Percentiles rank a stretch among this genome's conserved stretches.
These are phyloP conservation scores for Psittacula derbiana DNA, from an alignment of 2,797 vertebrate species.

Conservation along the genomic window DNA sequence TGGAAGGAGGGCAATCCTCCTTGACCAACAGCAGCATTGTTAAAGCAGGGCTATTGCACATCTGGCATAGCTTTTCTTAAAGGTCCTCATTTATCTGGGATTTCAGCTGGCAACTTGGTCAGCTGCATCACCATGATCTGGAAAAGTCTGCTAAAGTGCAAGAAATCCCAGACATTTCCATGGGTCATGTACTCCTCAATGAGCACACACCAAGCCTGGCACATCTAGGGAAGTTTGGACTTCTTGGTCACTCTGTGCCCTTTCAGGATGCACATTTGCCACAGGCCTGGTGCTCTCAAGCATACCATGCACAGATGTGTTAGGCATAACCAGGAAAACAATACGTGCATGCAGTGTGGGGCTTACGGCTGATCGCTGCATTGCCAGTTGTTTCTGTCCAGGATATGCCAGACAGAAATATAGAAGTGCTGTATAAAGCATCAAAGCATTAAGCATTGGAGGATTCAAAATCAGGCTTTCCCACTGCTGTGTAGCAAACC, in stretches of 20 bases:
- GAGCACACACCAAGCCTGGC: fast-evolving
- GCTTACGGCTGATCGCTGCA: neutral
- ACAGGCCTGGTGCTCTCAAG: neutral
- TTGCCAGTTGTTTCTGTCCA: neutral
- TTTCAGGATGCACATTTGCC: neutral
- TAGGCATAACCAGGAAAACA: neutral
- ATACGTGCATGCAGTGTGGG: fast-evolving
- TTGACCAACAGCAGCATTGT: neutral
- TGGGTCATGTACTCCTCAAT: fast-evolving
- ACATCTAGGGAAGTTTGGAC: neutral
- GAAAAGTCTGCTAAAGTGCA: neutral
- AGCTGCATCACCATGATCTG: neutral
- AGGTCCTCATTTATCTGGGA: neutral
- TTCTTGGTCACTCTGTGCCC: neutral
- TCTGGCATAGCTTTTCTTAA: neutral
- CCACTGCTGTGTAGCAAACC: neutral
- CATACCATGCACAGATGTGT: neutral
- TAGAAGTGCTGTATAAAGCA: neutral
- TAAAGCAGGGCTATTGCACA: neutral
- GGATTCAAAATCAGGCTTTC: neutral
- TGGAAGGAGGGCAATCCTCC: neutral
- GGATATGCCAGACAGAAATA: neutral
- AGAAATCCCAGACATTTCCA: neutral
- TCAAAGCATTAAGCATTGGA: neutral
- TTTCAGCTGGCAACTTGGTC: neutral